These are phyloP conservation scores for Gari tellinella DNA, from an alignment of 2,888 invertebrate genomes.

Conservation along the genomic window DNA sequence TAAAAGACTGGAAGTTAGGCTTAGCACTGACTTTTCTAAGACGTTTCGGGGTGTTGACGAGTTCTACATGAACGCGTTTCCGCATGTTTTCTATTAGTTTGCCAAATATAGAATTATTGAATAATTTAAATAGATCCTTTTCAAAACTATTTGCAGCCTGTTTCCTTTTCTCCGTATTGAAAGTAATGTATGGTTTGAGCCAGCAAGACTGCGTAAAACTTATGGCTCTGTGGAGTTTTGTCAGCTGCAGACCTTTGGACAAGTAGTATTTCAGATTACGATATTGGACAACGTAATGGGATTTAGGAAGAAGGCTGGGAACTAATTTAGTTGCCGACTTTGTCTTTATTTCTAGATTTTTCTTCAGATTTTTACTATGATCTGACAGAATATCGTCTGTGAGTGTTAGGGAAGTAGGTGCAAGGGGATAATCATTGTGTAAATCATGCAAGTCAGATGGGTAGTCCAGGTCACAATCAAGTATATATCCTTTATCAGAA, in stretches of 20 bases:
- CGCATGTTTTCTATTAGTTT: conserved; percentile 84
- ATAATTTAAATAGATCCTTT: conserved; percentile 73
- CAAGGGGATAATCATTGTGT: conserved; percentile 35
- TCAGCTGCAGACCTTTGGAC: no score
- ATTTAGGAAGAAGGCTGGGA: background rate
- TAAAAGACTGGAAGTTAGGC: no score
- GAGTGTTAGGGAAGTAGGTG: conserved; percentile 8
- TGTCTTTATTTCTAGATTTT: background rate
- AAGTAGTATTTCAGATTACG: conserved; percentile 11
- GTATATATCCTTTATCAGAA: conserved; percentile 47
- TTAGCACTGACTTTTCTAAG: conserved; percentile 1
- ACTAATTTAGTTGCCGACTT: background rate
- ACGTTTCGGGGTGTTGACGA: conserved; percentile 5
- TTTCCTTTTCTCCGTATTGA: conserved; percentile 67
- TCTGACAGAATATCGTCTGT: background rate
- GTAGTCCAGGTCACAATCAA: conserved; percentile 44
- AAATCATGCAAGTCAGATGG: conserved; percentile 27
- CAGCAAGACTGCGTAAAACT: conserved; percentile 68
- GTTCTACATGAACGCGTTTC: conserved; percentile 72
- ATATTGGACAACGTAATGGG: conserved; percentile 17
- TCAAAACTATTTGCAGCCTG: conserved; percentile 76
- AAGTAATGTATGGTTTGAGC: conserved; percentile 68
- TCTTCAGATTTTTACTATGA: conserved; percentile 2
- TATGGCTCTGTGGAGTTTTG: conserved; percentile 72
- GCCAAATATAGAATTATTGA: conserved; percentile 77